Conservation (phyloP, 1,140 invertebrate genomes). For the Apis dorsata region DNA sequence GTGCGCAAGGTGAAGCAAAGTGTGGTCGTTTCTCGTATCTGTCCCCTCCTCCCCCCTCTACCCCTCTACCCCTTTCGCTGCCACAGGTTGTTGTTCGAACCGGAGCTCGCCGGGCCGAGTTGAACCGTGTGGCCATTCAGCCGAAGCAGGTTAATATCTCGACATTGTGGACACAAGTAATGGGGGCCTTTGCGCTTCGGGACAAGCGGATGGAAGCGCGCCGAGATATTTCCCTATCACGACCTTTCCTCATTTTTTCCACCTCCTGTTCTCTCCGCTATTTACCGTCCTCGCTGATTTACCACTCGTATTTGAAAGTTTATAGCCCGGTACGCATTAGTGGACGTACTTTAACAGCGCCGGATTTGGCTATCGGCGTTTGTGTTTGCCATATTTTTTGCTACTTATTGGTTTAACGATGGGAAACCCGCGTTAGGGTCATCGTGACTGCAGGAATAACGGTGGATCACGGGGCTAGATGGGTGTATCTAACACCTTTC, state of each 20-base stretch:
- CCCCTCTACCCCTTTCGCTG: conserved; percentile 24
- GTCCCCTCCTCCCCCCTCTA: conserved; percentile 50
- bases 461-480: conserved; percentile 31
- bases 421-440: not conserved
- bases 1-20: conserved; percentile 69
- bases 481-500: conserved; percentile 42
- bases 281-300: conserved; percentile 42
- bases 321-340: conserved; percentile 45
- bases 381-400: conserved; percentile 2
- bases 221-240: conserved; percentile 26
- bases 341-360: conserved; percentile 30
- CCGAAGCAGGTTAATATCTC: conserved; percentile 78
- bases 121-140: conserved; percentile 68
- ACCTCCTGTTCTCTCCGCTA: not conserved
- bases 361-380: conserved; percentile 36
- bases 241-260: conserved; percentile 17
- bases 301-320: conserved; percentile 44
- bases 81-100: conserved; percentile 26
- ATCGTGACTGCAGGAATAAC: not conserved
- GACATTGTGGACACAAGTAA: conserved; percentile 79
- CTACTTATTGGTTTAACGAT: conserved; percentile 41
- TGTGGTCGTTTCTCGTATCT: conserved; percentile 66
- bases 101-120: conserved; percentile 63
- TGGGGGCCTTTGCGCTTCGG: conserved; percentile 69
- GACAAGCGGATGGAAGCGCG: conserved; percentile 46